Evolutionary conservation across 1,140 invertebrate genomes (phyloP).

Genomic region (Mizuhopecten yessoensis): DNA sequence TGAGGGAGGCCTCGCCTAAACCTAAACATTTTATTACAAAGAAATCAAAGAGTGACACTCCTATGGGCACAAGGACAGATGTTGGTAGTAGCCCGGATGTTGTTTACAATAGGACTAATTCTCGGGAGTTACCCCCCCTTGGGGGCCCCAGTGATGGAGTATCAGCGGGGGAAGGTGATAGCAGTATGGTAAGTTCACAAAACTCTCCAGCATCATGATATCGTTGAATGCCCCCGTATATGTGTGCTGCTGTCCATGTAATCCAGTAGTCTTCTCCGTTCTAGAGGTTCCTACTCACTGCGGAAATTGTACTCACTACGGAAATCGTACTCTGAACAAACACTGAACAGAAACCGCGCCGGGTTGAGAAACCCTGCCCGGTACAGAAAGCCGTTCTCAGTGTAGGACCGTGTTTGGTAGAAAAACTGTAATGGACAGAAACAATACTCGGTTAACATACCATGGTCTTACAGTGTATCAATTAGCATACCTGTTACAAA

Average conservation of each 20-base stretch:
- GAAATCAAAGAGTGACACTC: slow-evolving; percentile 38
- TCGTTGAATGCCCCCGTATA: slow-evolving; percentile 30
- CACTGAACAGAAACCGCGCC: background rate
- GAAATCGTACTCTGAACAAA: background rate
- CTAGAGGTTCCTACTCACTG: background rate
- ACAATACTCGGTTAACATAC: background rate
- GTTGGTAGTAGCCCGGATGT: background rate
- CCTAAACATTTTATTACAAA: slow-evolving; percentile 31
- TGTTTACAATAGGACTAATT: slow-evolving; percentile 39
- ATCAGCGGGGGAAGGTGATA: background rate
- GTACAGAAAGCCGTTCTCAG: background rate
- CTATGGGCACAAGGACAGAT: slow-evolving; percentile 4
- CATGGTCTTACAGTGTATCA: background rate
- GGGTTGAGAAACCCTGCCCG: background rate
- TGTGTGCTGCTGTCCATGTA: background rate
- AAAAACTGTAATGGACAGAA: background rate
- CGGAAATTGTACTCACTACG: background rate
- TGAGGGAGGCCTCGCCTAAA: background rate
- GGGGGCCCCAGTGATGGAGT: slow-evolving; percentile 18
- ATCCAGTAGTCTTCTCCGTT: background rate
- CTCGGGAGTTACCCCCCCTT: slow-evolving; percentile 6
- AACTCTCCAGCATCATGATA: slow-evolving; percentile 22
- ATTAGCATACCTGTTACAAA: too few species aligned
- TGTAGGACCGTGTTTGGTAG: background rate
- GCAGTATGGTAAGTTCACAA: background rate